A percentile compares a stretch with the other conserved stretches of the same genome.
phyloP scores from a whole-genome alignment of 2,888 invertebrate genomes.

The Homarus gammarus region DNA sequence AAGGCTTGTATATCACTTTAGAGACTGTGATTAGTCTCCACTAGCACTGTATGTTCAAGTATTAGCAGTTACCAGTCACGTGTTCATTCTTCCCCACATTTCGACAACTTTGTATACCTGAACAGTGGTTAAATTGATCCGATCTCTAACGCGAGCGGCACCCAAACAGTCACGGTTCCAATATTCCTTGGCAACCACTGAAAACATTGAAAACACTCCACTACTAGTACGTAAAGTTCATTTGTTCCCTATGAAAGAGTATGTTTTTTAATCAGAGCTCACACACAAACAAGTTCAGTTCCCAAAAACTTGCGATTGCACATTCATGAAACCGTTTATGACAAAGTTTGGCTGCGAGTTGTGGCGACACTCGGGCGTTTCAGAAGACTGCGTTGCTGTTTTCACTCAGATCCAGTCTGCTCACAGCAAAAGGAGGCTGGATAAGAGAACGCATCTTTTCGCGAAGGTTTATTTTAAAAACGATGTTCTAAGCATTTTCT shows the following conservation, averaged over 20 bases:
- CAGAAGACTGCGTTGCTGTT: constrained; percentile 73
- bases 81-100: constrained; percentile 40
- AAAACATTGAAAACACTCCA: constrained; percentile 52
- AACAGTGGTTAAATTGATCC: constrained; percentile 48
- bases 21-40: constrained; percentile 17
- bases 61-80: constrained; percentile 33
- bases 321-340: not conserved
- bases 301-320: not conserved
- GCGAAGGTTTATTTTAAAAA: constrained; percentile 53
- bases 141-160: constrained; percentile 19
- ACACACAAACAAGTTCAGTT: not conserved
- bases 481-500: not conserved
- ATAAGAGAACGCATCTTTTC: constrained; percentile 56
- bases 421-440: constrained; percentile 68
- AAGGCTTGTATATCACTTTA: not conserved
- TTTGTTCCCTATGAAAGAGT: not conserved
- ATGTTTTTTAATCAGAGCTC: not conserved
- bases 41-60: constrained; percentile 12
- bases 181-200: constrained; percentile 50
- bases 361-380: constrained; percentile 63
- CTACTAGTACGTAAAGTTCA: constrained; percentile 15
- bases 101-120: constrained; percentile 41
- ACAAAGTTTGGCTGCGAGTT: constrained; percentile 38
- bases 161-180: constrained; percentile 51
- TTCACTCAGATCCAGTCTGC: constrained; percentile 72